phyloP scores from a whole-genome alignment of 2,888 invertebrate species.

The Tortrix viridana region DNA sequence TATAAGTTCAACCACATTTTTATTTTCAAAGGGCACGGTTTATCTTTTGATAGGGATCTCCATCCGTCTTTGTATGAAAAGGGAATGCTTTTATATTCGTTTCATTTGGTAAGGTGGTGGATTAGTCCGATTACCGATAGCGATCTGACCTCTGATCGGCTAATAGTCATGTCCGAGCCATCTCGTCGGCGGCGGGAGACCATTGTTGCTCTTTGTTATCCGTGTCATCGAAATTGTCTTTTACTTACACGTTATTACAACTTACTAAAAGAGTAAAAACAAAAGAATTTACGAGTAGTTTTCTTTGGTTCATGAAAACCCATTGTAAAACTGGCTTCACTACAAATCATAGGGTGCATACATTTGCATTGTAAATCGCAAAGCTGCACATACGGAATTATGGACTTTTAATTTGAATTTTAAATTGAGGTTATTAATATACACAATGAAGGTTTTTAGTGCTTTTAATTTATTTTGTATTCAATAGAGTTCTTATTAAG shows the following conservation, averaged over 20 bases:
- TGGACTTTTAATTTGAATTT: not conserved
- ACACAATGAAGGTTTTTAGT: too few relatives aligned
- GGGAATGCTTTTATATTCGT: conserved; percentile 48
- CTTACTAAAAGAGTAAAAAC: not conserved
- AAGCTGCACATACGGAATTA: not conserved
- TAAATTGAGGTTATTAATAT: too few relatives aligned
- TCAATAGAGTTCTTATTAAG: too few relatives aligned
- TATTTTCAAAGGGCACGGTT: conserved; percentile 35
- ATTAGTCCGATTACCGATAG: conserved; percentile 65
- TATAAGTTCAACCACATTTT: conserved; percentile 31
- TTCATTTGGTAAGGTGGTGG: conserved; percentile 53
- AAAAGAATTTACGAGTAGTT: not conserved
- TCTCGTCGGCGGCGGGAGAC: conserved; percentile 60
- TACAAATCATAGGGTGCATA: conserved; percentile 24
- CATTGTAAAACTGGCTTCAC: not conserved
- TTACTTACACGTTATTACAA: conserved; percentile 3
- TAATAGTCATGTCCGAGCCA: conserved; percentile 72
- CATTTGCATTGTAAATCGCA: conserved; percentile 14
- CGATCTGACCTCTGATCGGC: conserved; percentile 74
- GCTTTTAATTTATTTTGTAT: too few relatives aligned
- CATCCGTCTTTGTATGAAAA: conserved; percentile 47
- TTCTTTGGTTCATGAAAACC: conserved; percentile 2
- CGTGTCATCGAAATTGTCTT: conserved; percentile 44
- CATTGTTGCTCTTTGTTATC: conserved; percentile 63
- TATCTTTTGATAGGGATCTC: conserved; percentile 44